Percentiles rank a stretch among this genome's conserved stretches.
phyloP scores from a whole-genome alignment of 2,113 vertebrate species.

The Corythornis madagascariensis region DNA sequence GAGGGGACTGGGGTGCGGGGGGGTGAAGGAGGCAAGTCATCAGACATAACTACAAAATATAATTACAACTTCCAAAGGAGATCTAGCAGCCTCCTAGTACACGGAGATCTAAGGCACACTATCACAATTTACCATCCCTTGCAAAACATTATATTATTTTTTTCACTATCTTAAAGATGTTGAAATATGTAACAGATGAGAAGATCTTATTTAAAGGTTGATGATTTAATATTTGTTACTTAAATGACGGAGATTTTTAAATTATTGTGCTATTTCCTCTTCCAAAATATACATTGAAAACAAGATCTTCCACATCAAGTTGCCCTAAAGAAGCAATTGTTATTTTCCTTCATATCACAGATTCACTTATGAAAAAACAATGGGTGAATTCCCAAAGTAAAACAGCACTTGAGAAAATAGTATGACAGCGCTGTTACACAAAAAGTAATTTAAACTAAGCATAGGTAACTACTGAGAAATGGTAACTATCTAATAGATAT shows the following conservation, averaged over 20 bases:
- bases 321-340: not conserved
- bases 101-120: not conserved
- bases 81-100: not conserved
- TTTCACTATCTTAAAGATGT: not conserved
- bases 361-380: slow-evolving; percentile 3
- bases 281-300: not conserved
- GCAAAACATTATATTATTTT: not conserved
- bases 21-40: not conserved
- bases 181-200: not conserved
- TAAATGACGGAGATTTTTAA: not conserved
- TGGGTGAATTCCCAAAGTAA: slow-evolving; percentile 26
- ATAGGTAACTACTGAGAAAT: not conserved
- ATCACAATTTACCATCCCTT: not conserved
- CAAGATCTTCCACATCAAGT: not conserved
- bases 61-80: not conserved
- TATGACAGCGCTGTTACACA: slow-evolving; percentile 12
- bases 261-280: not conserved
- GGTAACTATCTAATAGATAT: slow-evolving; percentile 17
- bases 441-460: slow-evolving; percentile 39
- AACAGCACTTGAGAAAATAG: slow-evolving; percentile 39
- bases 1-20: too few relatives aligned
- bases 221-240: not conserved
- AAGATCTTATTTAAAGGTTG: not conserved
- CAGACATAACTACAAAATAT: not conserved
- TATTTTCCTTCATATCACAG: not conserved